These are phyloP conservation scores for Rhagologus leucostigma DNA, from an alignment of 2,113 vertebrate genomes.

Conservation along the genomic window DNA sequence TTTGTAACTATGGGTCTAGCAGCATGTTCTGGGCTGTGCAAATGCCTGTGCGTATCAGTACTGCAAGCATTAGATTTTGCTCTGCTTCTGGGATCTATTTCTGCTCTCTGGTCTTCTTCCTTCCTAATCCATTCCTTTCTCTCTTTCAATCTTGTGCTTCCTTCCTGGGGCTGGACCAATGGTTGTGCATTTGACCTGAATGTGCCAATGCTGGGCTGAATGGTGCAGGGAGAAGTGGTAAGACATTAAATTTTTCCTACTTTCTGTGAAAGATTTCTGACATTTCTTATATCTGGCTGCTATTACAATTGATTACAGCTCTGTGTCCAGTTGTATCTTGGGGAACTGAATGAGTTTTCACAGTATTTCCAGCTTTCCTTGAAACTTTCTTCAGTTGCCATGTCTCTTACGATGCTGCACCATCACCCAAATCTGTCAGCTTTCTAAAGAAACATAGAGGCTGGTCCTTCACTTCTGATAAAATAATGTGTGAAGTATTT, in stretches of 20 bases:
- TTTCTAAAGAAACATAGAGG: neutral
- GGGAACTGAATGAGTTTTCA: neutral
- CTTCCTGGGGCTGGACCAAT: conserved; percentile 32
- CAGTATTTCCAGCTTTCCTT: neutral
- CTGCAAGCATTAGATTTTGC: neutral
- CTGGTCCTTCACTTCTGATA: neutral
- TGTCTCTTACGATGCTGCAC: neutral
- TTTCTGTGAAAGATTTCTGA: neutral
- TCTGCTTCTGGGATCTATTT: conserved; percentile 35
- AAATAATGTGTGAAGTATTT: neutral
- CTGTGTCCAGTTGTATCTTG: neutral
- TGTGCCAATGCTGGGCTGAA: conserved; percentile 20
- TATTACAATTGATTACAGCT: neutral
- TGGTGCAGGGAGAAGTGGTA: conserved; percentile 80
- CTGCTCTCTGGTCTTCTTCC: neutral
- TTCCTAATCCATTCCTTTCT: conserved; percentile 28
- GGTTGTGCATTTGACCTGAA: neutral
- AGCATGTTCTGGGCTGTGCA: neutral
- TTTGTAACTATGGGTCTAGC: neutral
- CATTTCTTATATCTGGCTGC: neutral
- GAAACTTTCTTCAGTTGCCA: neutral
- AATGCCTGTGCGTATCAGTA: neutral
- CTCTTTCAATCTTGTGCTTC: conserved; percentile 1
- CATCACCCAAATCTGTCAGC: neutral
- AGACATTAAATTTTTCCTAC: conserved; percentile 26